Base-by-base conservation (phyloP, 2,888 invertebrate species). In the Rhodophaea formosa region DNA sequence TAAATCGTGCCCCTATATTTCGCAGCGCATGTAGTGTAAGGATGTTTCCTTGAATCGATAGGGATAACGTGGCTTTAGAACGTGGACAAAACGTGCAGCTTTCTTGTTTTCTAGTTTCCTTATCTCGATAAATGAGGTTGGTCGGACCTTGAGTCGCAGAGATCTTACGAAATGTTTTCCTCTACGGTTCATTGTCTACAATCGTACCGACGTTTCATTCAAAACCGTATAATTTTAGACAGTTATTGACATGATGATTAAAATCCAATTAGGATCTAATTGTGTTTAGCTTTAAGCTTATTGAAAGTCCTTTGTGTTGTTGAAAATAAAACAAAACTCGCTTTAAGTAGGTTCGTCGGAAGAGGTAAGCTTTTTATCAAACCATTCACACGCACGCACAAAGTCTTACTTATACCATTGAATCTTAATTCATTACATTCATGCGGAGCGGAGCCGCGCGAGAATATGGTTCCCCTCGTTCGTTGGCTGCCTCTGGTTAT, bases 341-440 rank as follows among this genome's bases (percentile, higher is more conserved):
- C 17, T 57, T 7, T 53, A 49, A 47, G 56, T 56, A 35, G 47
- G 47, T 30, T 42, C 57, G 64, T 58, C 57, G 69, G 65, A 23
- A 62, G 67, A 62, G 63, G 59, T 57, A 66, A 85, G 81, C 80
- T 85, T 79, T 72, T 75, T 71, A 73, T 73, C 63, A 72, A 77
- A 79, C 74, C 73, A 71, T 83, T 82, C 79, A 78, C 76, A 77
- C 75, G 77, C 78, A 80, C 75, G 77, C 67, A 73, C 71, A 79
- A 77, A 82, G 74, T 80, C 75, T 75, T 72, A 75, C 75, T 71
- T 80, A 72, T 68, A 75, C 80, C 83, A 88, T 88, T 87, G 86
- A 88, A 90, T 87, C 84, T 86, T 86, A 89, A 90, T 90, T 91
- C 88, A 90, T 87, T 88, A 87, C 83, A 87, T 89, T 89, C 87